phyloP scores from a whole-genome alignment of 2,797 vertebrate species.

The Hippopotamyrus pictus region DNA sequence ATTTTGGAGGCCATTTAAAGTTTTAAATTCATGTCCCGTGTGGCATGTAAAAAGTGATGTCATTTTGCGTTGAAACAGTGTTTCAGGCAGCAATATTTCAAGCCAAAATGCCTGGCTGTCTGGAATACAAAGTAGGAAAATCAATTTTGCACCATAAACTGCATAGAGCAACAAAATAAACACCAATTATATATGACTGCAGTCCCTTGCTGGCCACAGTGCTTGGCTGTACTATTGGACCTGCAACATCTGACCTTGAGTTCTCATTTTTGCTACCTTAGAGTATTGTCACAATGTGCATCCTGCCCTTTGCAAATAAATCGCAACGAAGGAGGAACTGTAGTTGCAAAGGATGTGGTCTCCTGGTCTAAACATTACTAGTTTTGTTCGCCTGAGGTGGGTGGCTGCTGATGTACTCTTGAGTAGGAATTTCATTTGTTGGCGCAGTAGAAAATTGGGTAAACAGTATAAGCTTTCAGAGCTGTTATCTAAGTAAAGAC shows the following conservation, averaged over 20 bases:
- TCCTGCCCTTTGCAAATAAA: neutral
- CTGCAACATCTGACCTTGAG: neutral
- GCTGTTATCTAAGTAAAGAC: neutral
- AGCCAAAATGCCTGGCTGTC: neutral
- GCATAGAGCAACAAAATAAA: neutral
- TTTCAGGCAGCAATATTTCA: conserved; percentile 6
- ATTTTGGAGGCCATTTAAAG: neutral
- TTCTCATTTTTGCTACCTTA: neutral
- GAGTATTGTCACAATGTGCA: neutral
- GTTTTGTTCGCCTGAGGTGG: neutral
- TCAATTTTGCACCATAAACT: neutral
- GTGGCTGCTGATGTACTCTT: neutral
- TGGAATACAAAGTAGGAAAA: neutral
- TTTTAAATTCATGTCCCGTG: neutral
- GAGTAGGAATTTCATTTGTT: neutral
- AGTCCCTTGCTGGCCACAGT: neutral
- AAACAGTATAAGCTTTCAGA: neutral
- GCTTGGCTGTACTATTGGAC: neutral
- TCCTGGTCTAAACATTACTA: neutral
- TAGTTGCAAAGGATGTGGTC: neutral
- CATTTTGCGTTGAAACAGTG: neutral
- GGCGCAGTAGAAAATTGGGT: neutral
- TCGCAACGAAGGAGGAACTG: neutral
- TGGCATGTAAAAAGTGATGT: neutral
- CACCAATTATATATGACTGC: neutral